Evolutionary conservation across 2,797 vertebrate species (phyloP).

Genomic region (Xerus rutilus): DNA sequence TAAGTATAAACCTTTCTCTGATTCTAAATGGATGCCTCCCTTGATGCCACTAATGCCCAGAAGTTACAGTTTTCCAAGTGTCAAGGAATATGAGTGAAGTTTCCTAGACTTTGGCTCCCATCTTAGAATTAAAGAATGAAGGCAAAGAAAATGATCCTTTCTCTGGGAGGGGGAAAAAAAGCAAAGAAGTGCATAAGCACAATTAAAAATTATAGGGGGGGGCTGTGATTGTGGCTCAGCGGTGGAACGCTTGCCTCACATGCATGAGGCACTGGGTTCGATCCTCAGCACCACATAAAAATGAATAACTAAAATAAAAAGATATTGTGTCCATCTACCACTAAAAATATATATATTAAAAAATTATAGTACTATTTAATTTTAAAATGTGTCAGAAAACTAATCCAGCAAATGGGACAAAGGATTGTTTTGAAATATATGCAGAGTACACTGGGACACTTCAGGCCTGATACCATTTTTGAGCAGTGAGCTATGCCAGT

Average conservation of each 20-base stretch:
- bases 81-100: not conserved
- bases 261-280: too few relatives aligned
- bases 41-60: not conserved
- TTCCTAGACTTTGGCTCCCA: not conserved
- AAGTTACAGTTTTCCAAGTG: slow-evolving; percentile 17
- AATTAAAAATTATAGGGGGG: not conserved
- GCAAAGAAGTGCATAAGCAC: not conserved
- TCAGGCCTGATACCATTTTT: slow-evolving; percentile 15
- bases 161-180: not conserved
- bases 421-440: not conserved
- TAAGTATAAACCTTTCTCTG: not conserved
- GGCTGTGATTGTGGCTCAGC: too few relatives aligned
- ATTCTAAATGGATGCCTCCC: not conserved
- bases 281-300: too few relatives aligned
- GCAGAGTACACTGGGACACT: not conserved
- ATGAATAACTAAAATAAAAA: too few relatives aligned
- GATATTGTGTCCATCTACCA: too few relatives aligned
- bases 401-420: slow-evolving; percentile 3
- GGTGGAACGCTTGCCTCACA: too few relatives aligned
- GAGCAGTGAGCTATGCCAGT: not conserved
- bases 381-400: slow-evolving; percentile 30
- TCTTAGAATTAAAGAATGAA: slow-evolving; percentile 42
- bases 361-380: slow-evolving; percentile 2
- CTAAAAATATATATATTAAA: not conserved
- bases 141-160: not conserved